Percentiles rank a stretch among this genome's conserved stretches.
Evolutionary conservation across 2,797 vertebrate species (phyloP).

Genomic region (Cetoscarus ocellatus): DNA sequence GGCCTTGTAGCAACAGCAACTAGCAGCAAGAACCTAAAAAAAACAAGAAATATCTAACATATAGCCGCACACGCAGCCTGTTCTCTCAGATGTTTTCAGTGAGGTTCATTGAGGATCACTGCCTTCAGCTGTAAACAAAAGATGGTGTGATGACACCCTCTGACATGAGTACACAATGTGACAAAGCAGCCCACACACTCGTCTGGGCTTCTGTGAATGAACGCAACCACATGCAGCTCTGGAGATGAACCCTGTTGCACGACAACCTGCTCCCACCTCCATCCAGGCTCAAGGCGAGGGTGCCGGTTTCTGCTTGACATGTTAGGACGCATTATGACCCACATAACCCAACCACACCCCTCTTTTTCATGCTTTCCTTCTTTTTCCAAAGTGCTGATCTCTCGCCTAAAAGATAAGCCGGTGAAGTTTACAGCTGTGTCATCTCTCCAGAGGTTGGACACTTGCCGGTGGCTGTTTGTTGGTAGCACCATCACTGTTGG

Average conservation of each 20-base stretch:
- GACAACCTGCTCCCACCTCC: constrained; percentile 12
- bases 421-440: constrained; percentile 59
- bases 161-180: constrained; percentile 27
- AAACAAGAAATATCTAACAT: neutral
- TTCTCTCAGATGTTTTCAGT: neutral
- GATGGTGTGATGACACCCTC: constrained; percentile 30
- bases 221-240: neutral
- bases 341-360: constrained; percentile 65
- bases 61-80: neutral
- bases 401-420: neutral
- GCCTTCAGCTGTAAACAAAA: constrained; percentile 25
- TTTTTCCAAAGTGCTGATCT: constrained; percentile 4
- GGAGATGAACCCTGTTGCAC: constrained; percentile 45
- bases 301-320: constrained; percentile 21
- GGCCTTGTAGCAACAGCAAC: constrained; percentile 1
- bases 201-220: constrained; percentile 23
- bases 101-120: neutral
- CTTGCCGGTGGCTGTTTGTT: constrained; percentile 35
- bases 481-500: constrained; percentile 24
- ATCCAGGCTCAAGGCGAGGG: constrained; percentile 1
- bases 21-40: constrained; percentile 6
- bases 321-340: constrained; percentile 14
- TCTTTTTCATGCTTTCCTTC: constrained; percentile 9
- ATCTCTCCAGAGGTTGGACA: constrained; percentile 51
- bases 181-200: constrained; percentile 23